Evolutionary conservation across 2,888 invertebrate species (phyloP).

Genomic region (Drosophila greeni): DNA sequence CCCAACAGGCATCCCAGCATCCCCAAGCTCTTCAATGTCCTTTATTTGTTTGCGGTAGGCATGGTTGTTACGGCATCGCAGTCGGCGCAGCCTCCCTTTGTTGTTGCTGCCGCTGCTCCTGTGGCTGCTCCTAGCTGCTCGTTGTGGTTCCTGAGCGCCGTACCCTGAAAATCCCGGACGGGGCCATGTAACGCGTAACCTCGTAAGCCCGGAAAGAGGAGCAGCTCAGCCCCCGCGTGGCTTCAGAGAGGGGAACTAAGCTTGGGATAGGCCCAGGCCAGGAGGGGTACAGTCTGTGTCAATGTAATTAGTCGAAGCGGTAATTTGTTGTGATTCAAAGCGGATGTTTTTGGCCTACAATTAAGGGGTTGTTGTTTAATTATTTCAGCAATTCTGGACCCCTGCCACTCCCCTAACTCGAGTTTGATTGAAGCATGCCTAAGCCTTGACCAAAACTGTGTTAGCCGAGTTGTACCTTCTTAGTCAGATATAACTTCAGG

Average conservation of each 20-base stretch:
- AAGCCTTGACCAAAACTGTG: conserved; percentile 1
- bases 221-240: neutral
- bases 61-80: conserved; percentile 12
- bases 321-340: conserved; percentile 17
- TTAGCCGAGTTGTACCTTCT: neutral
- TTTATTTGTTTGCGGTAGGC: conserved; percentile 22
- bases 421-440: neutral
- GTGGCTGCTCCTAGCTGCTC: conserved; percentile 11
- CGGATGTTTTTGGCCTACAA: conserved; percentile 12
- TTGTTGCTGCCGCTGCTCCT: neutral
- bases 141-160: conserved; percentile 57
- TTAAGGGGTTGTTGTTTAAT: neutral
- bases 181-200: conserved; percentile 53
- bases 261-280: conserved; percentile 1
- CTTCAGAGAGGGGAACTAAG: neutral
- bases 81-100: conserved; percentile 18
- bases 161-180: conserved; percentile 50
- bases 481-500: neutral
- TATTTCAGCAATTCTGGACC: neutral
- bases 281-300: conserved; percentile 10
- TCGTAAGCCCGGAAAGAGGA: neutral
- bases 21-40: conserved; percentile 7
- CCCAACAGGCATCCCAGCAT: neutral
- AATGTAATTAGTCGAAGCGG: conserved; percentile 21
- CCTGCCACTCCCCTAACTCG: neutral